phyloP scores from a whole-genome alignment of 2,797 vertebrate species.

The Cyprinella venusta region DNA sequence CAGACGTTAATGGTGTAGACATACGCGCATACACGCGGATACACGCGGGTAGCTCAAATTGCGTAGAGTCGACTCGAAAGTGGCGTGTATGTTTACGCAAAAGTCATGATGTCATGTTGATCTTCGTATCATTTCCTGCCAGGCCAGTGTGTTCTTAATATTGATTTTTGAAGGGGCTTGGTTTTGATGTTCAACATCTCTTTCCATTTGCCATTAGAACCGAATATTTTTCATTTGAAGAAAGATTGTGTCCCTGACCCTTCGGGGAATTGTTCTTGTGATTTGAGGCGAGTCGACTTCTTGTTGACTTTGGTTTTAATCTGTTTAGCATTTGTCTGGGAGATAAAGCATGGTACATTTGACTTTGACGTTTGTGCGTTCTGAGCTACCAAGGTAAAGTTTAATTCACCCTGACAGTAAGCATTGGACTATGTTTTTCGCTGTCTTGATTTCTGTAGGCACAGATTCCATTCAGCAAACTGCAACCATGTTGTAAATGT shows the following conservation, averaged over 20 bases:
- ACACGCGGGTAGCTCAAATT: too few species aligned
- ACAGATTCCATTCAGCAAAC: neutral
- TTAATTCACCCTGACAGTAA: conserved; percentile 19
- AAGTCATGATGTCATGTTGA: too few species aligned
- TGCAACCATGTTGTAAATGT: conserved; percentile 13
- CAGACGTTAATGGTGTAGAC: too few species aligned
- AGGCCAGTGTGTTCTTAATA: neutral
- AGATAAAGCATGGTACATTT: neutral
- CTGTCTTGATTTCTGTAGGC: neutral
- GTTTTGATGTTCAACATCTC: neutral
- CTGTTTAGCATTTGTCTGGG: conserved; percentile 17
- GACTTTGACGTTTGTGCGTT: neutral
- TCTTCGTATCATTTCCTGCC: too few species aligned
- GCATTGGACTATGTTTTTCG: neutral
- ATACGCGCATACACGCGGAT: too few species aligned
- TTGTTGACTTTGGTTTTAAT: conserved; percentile 15
- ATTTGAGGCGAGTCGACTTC: conserved; percentile 1
- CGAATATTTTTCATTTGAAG: neutral
- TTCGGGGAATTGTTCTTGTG: neutral
- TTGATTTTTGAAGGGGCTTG: neutral
- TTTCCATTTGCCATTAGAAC: neutral
- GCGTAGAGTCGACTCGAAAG: too few species aligned
- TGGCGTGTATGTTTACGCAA: too few species aligned
- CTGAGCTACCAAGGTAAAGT: neutral
- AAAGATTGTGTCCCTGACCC: neutral